Conservation (phyloP, 2,888 invertebrate genomes). For the Noctua fimbriata region DNA sequence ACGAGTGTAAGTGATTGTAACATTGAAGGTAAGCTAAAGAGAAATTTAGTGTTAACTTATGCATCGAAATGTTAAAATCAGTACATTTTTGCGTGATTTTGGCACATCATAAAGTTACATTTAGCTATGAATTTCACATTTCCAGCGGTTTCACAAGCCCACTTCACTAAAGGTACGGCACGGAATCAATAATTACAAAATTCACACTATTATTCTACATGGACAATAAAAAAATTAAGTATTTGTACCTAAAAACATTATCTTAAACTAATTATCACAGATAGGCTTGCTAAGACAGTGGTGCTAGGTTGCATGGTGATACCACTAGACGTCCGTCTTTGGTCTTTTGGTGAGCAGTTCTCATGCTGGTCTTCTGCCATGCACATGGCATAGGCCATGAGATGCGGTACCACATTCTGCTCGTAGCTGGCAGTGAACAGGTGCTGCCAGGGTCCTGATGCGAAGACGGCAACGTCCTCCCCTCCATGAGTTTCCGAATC, state of each 20-base stretch:
- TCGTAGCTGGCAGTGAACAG: constrained; percentile 95
- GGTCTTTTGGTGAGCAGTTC: constrained; percentile 73
- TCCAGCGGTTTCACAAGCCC: background rate
- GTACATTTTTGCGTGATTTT: background rate
- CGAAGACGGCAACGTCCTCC: constrained; percentile 94
- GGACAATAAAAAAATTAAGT: constrained; percentile 43
- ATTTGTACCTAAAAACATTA: constrained; percentile 60
- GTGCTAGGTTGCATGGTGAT: constrained; percentile 35
- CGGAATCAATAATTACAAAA: background rate
- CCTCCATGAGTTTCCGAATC: constrained; percentile 93
- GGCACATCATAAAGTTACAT: background rate
- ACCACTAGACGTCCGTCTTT: constrained; percentile 39
- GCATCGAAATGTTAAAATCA: background rate
- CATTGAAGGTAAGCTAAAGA: background rate
- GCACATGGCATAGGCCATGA: constrained; percentile 94
- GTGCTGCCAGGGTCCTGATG: constrained; percentile 94
- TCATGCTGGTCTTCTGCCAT: constrained; percentile 89
- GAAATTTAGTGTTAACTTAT: background rate
- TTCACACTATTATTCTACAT: constrained; percentile 4
- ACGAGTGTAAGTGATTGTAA: background rate
- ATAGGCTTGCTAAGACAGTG: constrained; percentile 61
- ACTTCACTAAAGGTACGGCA: background rate
- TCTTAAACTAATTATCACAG: constrained; percentile 77
- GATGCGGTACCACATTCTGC: constrained; percentile 94
- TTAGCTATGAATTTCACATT: background rate